Evolutionary conservation across 2,888 invertebrate genomes (phyloP), one percentile per base, ranked within the genome.

Genomic region (Caenorhabditis parvicauda): DNA sequence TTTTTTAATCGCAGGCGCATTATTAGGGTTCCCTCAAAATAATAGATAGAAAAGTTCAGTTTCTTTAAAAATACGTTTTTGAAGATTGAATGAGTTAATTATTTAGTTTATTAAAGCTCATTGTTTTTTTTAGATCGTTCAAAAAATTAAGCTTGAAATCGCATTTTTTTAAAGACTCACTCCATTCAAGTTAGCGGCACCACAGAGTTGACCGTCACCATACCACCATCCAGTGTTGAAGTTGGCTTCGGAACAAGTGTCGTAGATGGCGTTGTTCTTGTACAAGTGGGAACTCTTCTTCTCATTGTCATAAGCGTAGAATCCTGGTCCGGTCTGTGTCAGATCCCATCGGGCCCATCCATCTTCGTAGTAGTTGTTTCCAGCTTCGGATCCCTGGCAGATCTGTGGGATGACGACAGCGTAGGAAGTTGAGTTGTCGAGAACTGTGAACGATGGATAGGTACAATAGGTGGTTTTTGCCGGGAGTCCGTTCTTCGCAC

Each of bases 201-300:
- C 74, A 48, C 74, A 74, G 12, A 58, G 45, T 41, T 59, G 58
- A 53, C 53, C 58, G 43, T 58, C 55, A 21, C 52, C 67, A 42
- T 64, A 74, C 74, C 74, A 74, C 67, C 67, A 74, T 29, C 74
- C 74, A 19, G 72, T 72, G 50, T 71, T 68, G 51, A 60, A 63
- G 59, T 66, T 72, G n/a, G 58, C 43, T 32, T 57, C 50, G 21
- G 73, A 64, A 47, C 73, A 73, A 6, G 61, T 59, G 29, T 59
- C 62, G 27, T 57, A 57, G 32, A 46, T 37, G 25, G n/a, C 14
- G 35, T 32, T 32, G 9, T 14, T 32, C 17, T 19, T 7, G 24
- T 21, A 19, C 17, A 19, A 7, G 35, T 35, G 5, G 45, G 46
- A 42, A 5, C 9, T 58, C 47, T 19, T 48, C 47, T 9, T 32